Percentiles rank a stretch among this genome's conserved stretches.
These are phyloP conservation scores for Bostrychus sinensis DNA, from an alignment of 2,113 vertebrate species.

Conservation along the genomic window DNA sequence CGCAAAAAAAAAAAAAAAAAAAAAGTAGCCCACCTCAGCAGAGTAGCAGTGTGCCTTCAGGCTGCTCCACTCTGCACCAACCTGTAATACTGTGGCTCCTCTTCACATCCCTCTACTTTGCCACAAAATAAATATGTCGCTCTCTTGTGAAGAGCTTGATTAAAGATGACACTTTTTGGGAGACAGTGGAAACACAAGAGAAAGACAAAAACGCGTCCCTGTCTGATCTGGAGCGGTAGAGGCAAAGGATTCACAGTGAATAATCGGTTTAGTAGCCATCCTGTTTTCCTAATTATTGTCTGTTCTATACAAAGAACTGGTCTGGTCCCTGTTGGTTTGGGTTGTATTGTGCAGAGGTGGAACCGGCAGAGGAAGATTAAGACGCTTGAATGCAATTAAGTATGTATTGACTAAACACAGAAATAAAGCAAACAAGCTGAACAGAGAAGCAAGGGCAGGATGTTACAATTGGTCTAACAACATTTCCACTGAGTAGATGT, in stretches of 20 bases:
- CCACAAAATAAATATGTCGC: not conserved
- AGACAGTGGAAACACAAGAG: not conserved
- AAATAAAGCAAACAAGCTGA: too few species aligned
- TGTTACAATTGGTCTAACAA: too few species aligned
- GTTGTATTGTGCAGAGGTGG: not conserved
- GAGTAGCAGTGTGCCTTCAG: not conserved
- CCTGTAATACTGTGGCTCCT: not conserved
- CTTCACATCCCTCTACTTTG: not conserved
- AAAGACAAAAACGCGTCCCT: too few species aligned
- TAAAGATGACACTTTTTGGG: not conserved
- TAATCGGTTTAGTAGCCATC: not conserved
- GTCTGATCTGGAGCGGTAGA: not conserved
- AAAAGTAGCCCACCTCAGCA: not conserved
- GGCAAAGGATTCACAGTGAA: not conserved
- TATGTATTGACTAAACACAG: not conserved
- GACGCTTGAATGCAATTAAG: not conserved
- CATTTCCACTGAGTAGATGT: too few species aligned
- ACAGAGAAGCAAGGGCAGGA: too few species aligned
- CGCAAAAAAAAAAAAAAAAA: too few species aligned
- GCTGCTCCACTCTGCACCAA: not conserved
- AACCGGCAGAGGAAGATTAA: not conserved
- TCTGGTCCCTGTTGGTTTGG: not conserved
- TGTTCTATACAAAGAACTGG: not conserved
- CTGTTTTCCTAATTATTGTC: constrained; percentile 1
- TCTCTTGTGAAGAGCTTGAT: not conserved